Conservation (phyloP, 1,140 invertebrate species). For the Formica exsecta region DNA sequence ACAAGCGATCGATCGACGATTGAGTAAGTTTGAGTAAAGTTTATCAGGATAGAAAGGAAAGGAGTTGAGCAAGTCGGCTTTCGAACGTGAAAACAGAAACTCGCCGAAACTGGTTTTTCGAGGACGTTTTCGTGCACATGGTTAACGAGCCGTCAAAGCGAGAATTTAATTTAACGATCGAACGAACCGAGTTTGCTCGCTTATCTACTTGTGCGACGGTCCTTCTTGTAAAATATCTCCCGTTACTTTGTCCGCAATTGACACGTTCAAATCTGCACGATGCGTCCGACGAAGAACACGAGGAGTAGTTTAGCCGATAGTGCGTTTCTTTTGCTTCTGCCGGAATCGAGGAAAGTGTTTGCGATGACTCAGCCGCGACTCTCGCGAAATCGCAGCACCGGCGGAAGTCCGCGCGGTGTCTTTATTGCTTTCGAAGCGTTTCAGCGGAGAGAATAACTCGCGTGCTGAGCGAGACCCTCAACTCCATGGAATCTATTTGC, state of each 20-base stretch:
- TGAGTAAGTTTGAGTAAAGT: neutral
- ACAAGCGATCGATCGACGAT: slow-evolving; percentile 27
- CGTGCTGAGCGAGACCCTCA: slow-evolving; percentile 44
- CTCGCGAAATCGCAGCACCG: slow-evolving; percentile 41
- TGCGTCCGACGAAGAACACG: slow-evolving; percentile 62
- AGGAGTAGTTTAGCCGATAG: slow-evolving; percentile 73
- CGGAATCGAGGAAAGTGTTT: slow-evolving; percentile 67
- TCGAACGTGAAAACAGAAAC: slow-evolving; percentile 51
- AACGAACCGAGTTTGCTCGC: slow-evolving; percentile 45
- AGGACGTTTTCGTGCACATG: slow-evolving; percentile 60
- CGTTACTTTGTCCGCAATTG: slow-evolving; percentile 74
- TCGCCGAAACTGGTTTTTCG: slow-evolving; percentile 65
- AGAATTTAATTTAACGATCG: slow-evolving; percentile 75
- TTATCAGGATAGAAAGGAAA: neutral
- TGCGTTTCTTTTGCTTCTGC: slow-evolving; percentile 52
- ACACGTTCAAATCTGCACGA: slow-evolving; percentile 72
- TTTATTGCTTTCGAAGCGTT: slow-evolving; percentile 58
- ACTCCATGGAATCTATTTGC: slow-evolving; percentile 45
- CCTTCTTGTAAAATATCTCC: slow-evolving; percentile 73
- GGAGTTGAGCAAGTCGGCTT: neutral
- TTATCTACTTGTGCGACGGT: slow-evolving; percentile 65
- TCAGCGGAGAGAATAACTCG: slow-evolving; percentile 41
- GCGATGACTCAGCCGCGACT: slow-evolving; percentile 54
- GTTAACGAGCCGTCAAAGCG: slow-evolving; percentile 74
- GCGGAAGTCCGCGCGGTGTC: slow-evolving; percentile 48